Percentiles rank a stretch among this genome's conserved stretches.
These are phyloP conservation scores for Acrocera orbiculus DNA, from an alignment of 2,888 invertebrate genomes.

Conservation along the genomic window DNA sequence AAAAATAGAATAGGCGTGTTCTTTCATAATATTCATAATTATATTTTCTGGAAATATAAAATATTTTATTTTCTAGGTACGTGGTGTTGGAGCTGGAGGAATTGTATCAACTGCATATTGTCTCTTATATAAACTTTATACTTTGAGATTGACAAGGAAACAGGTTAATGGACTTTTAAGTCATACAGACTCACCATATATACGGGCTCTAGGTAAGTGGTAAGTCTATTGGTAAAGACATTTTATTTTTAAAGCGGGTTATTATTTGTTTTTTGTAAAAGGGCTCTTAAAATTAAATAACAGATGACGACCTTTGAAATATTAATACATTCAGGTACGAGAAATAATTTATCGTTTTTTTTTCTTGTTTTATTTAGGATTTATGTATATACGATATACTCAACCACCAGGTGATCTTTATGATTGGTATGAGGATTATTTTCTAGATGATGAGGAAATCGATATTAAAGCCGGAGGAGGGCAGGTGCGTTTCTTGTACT, in stretches of 20 bases:
- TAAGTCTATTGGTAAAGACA: conserved; percentile 27
- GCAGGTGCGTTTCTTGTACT: conserved; percentile 35
- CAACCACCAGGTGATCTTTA: conserved; percentile 91
- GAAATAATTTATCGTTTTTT: background rate
- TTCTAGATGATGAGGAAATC: conserved; percentile 92
- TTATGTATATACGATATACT: conserved; percentile 76
- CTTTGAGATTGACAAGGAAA: conserved; percentile 88
- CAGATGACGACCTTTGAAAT: no score
- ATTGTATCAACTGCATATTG: conserved; percentile 99
- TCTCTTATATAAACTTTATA: conserved; percentile 94
- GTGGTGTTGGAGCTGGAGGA: conserved; percentile 98
- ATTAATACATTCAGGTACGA: background rate
- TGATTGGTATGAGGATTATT: conserved; percentile 92
- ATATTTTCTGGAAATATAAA: no score
- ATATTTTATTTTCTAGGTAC: conserved; percentile 63
- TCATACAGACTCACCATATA: conserved; percentile 93
- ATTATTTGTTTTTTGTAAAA: background rate
- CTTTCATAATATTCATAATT: no score
- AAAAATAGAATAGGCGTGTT: no score
- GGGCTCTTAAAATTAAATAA: background rate
- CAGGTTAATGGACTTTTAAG: conserved; percentile 91
- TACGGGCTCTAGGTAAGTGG: conserved; percentile 72
- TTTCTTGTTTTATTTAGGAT: conserved; percentile 33
- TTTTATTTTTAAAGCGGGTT: conserved; percentile 2
- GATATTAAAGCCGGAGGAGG: conserved; percentile 98